phyloP scores from a whole-genome alignment of 2,888 invertebrate species.

The Philopedon plagiatum region DNA sequence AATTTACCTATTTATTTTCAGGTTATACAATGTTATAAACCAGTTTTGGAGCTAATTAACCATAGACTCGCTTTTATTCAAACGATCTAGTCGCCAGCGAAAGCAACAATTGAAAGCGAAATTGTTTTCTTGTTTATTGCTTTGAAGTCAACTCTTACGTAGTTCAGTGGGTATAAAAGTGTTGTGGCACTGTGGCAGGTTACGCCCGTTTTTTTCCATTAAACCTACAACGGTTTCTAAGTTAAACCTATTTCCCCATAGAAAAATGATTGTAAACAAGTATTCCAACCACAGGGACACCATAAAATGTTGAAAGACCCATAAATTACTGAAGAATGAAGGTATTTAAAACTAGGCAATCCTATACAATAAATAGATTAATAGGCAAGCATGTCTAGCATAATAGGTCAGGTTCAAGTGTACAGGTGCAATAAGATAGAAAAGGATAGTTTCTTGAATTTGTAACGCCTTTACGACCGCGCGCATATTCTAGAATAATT shows the following conservation, averaged over 20 bases:
- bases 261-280: neutral
- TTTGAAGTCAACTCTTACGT: slow-evolving; percentile 18
- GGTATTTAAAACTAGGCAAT: slow-evolving; percentile 26
- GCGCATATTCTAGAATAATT: slow-evolving; percentile 53
- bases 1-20: slow-evolving; percentile 58
- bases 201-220: slow-evolving; percentile 23
- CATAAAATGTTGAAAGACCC: slow-evolving; percentile 26
- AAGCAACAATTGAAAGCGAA: slow-evolving; percentile 40
- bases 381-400: slow-evolving; percentile 59
- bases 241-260: neutral
- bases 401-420: slow-evolving; percentile 70
- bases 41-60: slow-evolving; percentile 35
- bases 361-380: slow-evolving; percentile 41
- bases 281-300: neutral
- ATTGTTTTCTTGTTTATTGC: slow-evolving; percentile 13
- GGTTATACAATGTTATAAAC: slow-evolving; percentile 57
- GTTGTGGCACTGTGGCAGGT: slow-evolving; percentile 22
- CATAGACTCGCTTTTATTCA: slow-evolving; percentile 45
- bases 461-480: slow-evolving; percentile 56
- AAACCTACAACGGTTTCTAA: slow-evolving; percentile 2
- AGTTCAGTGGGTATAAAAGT: neutral
- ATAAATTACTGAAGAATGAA: slow-evolving; percentile 27
- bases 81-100: slow-evolving; percentile 28
- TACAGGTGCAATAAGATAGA: slow-evolving; percentile 64
- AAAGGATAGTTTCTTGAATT: slow-evolving; percentile 58